Evolutionary conservation across 2,888 invertebrate species (phyloP).

Genomic region (Agrenia bidenticulata): DNA sequence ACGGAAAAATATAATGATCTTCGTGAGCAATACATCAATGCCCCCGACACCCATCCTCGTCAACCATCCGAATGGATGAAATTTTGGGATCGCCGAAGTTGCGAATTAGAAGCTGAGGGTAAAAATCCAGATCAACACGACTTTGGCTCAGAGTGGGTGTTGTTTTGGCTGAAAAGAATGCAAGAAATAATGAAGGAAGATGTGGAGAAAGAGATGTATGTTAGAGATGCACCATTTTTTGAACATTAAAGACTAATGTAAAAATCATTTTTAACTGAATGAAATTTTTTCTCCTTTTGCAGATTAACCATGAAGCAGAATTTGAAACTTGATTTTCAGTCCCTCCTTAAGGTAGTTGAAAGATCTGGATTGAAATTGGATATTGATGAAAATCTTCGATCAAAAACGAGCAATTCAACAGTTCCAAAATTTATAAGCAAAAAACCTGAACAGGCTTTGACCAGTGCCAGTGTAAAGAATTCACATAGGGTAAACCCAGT

Average conservation of each 20-base stretch:
- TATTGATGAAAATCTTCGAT: too few species aligned
- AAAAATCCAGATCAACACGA: slow-evolving; percentile 77
- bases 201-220: slow-evolving; percentile 66
- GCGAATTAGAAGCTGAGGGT: slow-evolving; percentile 68
- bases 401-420: too few species aligned
- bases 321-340: neutral
- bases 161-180: slow-evolving; percentile 80
- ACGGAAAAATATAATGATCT: slow-evolving; percentile 23
- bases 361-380: neutral
- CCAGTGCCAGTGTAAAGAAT: too few species aligned
- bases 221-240: too few species aligned
- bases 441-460: too few species aligned
- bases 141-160: slow-evolving; percentile 86
- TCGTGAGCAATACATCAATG: slow-evolving; percentile 71
- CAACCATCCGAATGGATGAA: slow-evolving; percentile 88
- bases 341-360: neutral
- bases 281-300: neutral
- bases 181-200: slow-evolving; percentile 73
- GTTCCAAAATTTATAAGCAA: too few species aligned
- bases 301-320: neutral
- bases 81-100: slow-evolving; percentile 82
- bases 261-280: too few species aligned
- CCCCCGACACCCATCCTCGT: slow-evolving; percentile 83
- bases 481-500: too few species aligned
- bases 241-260: too few species aligned